phyloP scores from a whole-genome alignment of 2,888 invertebrate species.

The Hydriomena furcata region DNA sequence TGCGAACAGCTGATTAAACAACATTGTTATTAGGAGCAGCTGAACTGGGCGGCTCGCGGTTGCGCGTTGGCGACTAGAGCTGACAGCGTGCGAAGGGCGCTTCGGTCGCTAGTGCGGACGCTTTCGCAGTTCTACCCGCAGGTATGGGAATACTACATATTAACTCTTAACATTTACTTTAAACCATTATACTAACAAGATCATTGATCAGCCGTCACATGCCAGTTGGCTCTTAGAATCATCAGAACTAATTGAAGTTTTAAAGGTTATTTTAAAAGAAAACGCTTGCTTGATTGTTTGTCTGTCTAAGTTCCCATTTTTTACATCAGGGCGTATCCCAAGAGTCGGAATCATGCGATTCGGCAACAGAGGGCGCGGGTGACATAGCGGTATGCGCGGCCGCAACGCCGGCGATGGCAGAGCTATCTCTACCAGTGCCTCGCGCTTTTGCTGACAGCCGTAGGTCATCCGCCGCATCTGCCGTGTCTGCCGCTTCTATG shows the following conservation, averaged over 20 bases:
- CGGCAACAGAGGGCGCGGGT: slow-evolving; percentile 40
- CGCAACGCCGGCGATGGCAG: slow-evolving; percentile 49
- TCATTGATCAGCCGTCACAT: too few species aligned
- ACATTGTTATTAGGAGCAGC: slow-evolving; percentile 62
- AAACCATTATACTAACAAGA: too few species aligned
- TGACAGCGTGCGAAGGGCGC: slow-evolving; percentile 71
- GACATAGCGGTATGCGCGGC: slow-evolving; percentile 73
- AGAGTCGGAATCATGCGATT: slow-evolving; percentile 54
- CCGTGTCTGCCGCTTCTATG: slow-evolving; percentile 71
- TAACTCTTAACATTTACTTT: too few species aligned
- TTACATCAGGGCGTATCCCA: slow-evolving; percentile 40
- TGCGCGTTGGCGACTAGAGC: slow-evolving; percentile 72
- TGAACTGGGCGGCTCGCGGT: slow-evolving; percentile 74
- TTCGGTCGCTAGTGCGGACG: slow-evolving; percentile 64
- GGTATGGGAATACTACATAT: too few species aligned
- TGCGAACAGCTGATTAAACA: background rate
- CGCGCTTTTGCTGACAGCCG: slow-evolving; percentile 92
- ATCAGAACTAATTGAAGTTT: too few species aligned
- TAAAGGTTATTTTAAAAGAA: too few species aligned
- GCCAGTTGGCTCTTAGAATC: too few species aligned
- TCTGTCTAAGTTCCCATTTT: too few species aligned
- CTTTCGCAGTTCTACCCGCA: slow-evolving; percentile 62
- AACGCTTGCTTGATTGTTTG: too few species aligned
- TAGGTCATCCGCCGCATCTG: slow-evolving; percentile 85
- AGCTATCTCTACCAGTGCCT: slow-evolving; percentile 85